phyloP scores from a whole-genome alignment of 2,888 invertebrate species.

The Drosophila borealis region DNA sequence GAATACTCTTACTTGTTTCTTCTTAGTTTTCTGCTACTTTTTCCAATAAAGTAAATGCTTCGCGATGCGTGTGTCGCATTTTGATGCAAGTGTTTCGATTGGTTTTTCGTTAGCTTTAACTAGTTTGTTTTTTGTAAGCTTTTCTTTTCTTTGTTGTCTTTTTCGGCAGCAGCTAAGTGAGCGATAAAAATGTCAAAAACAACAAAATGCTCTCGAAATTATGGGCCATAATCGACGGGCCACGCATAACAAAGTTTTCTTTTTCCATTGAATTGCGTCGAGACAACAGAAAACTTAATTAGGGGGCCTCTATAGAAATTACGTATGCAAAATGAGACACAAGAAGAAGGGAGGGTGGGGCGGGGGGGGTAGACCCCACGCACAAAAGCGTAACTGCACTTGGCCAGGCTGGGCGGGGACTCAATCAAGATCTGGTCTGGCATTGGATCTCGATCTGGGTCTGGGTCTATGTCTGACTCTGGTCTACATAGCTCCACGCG shows the following conservation, averaged over 20 bases:
- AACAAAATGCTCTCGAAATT: constrained; percentile 64
- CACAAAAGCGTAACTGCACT: constrained; percentile 40
- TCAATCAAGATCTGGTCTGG: constrained; percentile 19
- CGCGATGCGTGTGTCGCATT: constrained; percentile 69
- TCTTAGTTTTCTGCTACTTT: constrained; percentile 60
- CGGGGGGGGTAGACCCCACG: constrained; percentile 29
- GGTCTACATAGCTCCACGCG: constrained; percentile 35
- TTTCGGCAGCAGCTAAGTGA: constrained; percentile 67
- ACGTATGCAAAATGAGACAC: constrained; percentile 60
- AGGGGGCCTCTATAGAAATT: constrained; percentile 42
- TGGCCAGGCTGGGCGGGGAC: constrained; percentile 11
- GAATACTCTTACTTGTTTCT: constrained; percentile 29
- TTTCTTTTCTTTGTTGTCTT: constrained; percentile 41
- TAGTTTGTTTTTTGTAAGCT: constrained; percentile 61
- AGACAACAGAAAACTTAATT: constrained; percentile 67
- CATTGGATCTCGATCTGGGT: constrained; percentile 9
- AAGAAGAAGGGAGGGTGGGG: not conserved
- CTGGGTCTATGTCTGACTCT: constrained; percentile 29
- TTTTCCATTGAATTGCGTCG: constrained; percentile 60
- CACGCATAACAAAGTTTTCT: constrained; percentile 60
- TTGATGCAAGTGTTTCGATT: constrained; percentile 59
- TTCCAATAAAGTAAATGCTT: constrained; percentile 81
- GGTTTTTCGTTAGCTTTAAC: constrained; percentile 50
- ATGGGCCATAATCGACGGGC: constrained; percentile 64
- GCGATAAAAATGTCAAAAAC: constrained; percentile 77